A percentile compares a stretch with the other conserved stretches of the same genome.
These are phyloP conservation scores for Scortum barcoo DNA, from an alignment of 2,113 vertebrate species.

Conservation along the genomic window DNA sequence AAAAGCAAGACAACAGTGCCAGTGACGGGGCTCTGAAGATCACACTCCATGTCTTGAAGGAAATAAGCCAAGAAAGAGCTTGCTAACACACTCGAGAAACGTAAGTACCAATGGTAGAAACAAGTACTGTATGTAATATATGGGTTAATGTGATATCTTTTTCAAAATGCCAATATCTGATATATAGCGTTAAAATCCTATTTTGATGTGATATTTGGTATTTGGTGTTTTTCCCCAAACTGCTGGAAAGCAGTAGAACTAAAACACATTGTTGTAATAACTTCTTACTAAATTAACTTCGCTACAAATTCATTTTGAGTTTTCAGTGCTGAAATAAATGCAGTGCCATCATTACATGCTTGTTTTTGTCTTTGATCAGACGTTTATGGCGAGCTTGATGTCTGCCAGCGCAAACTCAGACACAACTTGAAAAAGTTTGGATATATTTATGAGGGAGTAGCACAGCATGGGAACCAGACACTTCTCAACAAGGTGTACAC, in stretches of 20 bases:
- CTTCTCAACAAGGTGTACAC: slow-evolving; percentile 46
- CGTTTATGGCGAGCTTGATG: slow-evolving; percentile 40
- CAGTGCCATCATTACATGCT: neutral
- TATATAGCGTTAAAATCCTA: no score
- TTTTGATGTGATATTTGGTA: no score
- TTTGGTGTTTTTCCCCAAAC: no score
- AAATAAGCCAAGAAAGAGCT: neutral
- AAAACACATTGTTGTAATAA: neutral
- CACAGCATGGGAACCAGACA: slow-evolving; percentile 1
- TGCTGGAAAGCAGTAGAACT: no score
- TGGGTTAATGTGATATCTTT: neutral
- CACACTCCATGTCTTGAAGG: slow-evolving; percentile 3
- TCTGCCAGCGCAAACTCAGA: slow-evolving; percentile 53
- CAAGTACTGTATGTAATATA: neutral
- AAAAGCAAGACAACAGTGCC: neutral
- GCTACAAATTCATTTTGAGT: no score
- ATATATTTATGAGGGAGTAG: slow-evolving; percentile 44
- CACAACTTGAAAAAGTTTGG: slow-evolving; percentile 40
- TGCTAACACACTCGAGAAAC: slow-evolving; percentile 24
- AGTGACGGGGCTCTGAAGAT: slow-evolving; percentile 39
- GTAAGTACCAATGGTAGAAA: slow-evolving; percentile 12
- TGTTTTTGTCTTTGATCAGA: slow-evolving; percentile 6
- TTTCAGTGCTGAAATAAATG: neutral
- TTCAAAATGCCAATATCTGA: neutral
- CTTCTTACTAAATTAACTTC: neutral